Evolutionary conservation across 2,888 invertebrate species (phyloP), one percentile per base, ranked within the genome.

Genomic region (Pseudococcus longispinus): DNA sequence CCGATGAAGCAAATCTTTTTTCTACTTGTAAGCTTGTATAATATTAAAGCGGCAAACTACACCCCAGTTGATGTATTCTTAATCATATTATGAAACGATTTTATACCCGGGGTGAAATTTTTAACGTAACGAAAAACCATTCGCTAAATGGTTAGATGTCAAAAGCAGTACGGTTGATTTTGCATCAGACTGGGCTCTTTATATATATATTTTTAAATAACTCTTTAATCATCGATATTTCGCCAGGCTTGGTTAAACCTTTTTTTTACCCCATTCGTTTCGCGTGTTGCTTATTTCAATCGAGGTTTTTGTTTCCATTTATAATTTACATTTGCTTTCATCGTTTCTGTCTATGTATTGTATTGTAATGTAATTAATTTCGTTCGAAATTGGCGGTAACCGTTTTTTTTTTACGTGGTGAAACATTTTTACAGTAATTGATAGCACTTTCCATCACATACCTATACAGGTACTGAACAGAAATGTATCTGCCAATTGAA

Each of bases 21-120:
- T 37, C 37, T 23, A 26, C 70, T 70, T 70, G 70, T 70, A 70
- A 70, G 32, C 70, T 70, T 29, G 70, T 70, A 29, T 18, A 70
- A 70, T 18, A 70, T 29, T 29, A 18, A 70, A 70, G 29, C 13
- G 18, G 18, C 9, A 70, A 70, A 29, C 18, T 70, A 70, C 29
- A 70, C 29, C 29, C 26, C 18, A 6, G 29, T 70, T 29, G 70
- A 70, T 70, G 70, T 70, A 70, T 70, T 70, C 70, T 70, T 70
- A 70, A 70, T 70, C 70, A 70, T 70, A 70, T 70, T 70, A 70
- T 70, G 29, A 29, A 70, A 29, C 70, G 70, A 29, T 70, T 60
- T 60, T 23, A 60, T 60, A 60, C 60, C 23, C 26, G 32, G 29
- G 29, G 70, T 70, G 70, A 70, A 60, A 60, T 65, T 70, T 70